Conservation (phyloP, 2,797 vertebrate genomes). For the Graptemys geographica region DNA sequence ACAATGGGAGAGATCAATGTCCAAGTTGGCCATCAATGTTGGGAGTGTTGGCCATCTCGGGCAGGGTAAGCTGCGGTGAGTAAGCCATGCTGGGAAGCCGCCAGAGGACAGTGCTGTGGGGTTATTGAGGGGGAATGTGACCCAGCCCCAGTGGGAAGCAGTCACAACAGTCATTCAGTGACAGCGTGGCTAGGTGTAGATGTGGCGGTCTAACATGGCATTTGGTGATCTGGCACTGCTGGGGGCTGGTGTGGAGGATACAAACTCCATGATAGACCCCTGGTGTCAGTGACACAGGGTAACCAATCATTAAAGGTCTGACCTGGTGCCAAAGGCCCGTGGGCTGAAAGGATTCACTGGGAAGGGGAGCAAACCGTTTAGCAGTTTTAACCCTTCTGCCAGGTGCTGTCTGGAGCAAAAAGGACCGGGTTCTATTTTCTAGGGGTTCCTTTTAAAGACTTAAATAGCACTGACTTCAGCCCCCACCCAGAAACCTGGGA, state of each 20-base stretch:
- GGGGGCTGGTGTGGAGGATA: not conserved
- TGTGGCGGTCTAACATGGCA: not conserved
- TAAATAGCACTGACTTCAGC: not conserved
- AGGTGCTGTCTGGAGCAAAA: no score
- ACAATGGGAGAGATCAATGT: not conserved
- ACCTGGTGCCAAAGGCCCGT: no score
- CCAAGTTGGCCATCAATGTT: no score
- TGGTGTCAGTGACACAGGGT: no score
- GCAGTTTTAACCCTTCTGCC: no score
- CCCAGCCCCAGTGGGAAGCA: not conserved
- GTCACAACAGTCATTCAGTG: not conserved
- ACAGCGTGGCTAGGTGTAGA: no score
- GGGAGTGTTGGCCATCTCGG: not conserved
- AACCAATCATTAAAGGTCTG: no score
- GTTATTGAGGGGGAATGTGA: not conserved
- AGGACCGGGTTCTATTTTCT: no score
- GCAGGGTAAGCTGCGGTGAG: not conserved
- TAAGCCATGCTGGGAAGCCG: not conserved
- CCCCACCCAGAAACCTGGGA: not conserved
- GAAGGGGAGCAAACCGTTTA: no score
- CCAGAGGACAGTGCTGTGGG: not conserved
- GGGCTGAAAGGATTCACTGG: no score
- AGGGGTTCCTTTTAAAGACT: no score
- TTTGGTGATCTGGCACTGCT: not conserved
- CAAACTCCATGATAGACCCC: no score